Evolutionary conservation across 2,113 vertebrate genomes (phyloP).

Genomic region (Paedocypris sp.): DNA sequence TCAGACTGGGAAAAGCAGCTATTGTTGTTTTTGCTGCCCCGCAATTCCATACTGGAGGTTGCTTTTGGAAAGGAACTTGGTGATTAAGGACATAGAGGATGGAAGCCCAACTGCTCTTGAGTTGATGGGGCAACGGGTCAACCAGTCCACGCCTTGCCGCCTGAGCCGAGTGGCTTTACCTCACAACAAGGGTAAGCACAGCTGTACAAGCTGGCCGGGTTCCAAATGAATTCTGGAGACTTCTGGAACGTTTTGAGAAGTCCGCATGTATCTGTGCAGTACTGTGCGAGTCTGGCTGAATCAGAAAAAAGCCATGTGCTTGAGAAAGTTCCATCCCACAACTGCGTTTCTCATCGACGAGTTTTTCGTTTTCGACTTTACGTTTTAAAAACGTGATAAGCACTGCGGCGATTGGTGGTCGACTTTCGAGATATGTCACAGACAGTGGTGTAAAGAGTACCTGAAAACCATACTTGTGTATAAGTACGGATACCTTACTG

Average conservation of each 20-base stretch:
- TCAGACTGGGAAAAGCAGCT: slow-evolving; percentile 24
- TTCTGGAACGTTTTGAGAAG: slow-evolving; percentile 3
- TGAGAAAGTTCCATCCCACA: background rate
- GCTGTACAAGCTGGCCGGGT: slow-evolving; percentile 31
- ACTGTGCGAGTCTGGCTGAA: background rate
- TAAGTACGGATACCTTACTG: no score
- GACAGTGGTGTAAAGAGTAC: no score
- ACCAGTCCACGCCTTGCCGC: slow-evolving; percentile 27
- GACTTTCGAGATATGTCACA: background rate
- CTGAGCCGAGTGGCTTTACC: slow-evolving; percentile 36
- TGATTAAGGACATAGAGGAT: slow-evolving; percentile 25
- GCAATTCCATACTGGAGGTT: slow-evolving; percentile 24
- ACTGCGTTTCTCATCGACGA: background rate
- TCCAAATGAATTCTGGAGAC: slow-evolving; percentile 20
- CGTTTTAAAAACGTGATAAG: background rate
- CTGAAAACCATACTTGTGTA: no score
- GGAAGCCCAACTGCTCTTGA: slow-evolving; percentile 25
- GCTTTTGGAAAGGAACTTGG: slow-evolving; percentile 27
- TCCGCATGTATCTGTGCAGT: slow-evolving; percentile 14
- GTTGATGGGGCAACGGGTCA: slow-evolving; percentile 10
- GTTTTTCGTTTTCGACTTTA: background rate
- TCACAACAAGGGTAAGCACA: slow-evolving; percentile 36
- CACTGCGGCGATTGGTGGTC: background rate
- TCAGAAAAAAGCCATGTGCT: background rate
- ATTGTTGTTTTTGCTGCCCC: slow-evolving; percentile 29